Evolutionary conservation across 2,113 vertebrate species (phyloP).

Genomic region (Patagioenas fasciata): DNA sequence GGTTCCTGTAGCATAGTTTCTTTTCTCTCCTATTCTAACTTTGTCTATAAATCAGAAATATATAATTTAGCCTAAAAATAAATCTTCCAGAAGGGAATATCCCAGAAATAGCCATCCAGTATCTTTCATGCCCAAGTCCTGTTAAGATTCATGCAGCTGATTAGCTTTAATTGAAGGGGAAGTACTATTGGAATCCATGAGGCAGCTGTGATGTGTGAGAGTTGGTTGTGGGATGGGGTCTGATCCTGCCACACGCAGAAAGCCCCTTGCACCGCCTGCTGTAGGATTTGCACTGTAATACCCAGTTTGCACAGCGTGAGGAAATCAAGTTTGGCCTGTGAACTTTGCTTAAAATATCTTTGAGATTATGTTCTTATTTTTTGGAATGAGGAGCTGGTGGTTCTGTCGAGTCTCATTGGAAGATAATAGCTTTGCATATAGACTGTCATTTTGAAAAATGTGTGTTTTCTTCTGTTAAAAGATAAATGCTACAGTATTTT

Average conservation of each 20-base stretch:
- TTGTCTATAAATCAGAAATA: not conserved
- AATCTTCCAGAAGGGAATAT: constrained; percentile 24
- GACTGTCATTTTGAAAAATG: not conserved
- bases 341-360: not conserved
- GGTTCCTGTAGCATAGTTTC: not conserved
- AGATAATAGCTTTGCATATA: not conserved
- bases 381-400: not conserved
- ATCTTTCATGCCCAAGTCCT: not conserved
- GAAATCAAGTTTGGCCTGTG: not conserved
- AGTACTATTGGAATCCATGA: not conserved
- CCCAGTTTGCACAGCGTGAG: not conserved
- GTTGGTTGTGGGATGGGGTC: not conserved
- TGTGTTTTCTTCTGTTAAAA: not conserved
- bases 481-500: not conserved
- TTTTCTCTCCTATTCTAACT: not conserved
- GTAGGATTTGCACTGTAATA: not conserved
- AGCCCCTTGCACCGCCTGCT: not conserved
- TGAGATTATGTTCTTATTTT: not conserved
- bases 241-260: not conserved
- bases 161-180: constrained; percentile 13
- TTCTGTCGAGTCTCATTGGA: not conserved
- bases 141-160: constrained; percentile 13
- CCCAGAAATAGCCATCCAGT: constrained; percentile 12
- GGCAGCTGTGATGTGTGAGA: not conserved
- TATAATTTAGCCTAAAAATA: constrained; percentile 64